These are phyloP conservation scores for Takifugu bimaculatus DNA, from an alignment of 2,113 vertebrate species.

Conservation along the genomic window DNA sequence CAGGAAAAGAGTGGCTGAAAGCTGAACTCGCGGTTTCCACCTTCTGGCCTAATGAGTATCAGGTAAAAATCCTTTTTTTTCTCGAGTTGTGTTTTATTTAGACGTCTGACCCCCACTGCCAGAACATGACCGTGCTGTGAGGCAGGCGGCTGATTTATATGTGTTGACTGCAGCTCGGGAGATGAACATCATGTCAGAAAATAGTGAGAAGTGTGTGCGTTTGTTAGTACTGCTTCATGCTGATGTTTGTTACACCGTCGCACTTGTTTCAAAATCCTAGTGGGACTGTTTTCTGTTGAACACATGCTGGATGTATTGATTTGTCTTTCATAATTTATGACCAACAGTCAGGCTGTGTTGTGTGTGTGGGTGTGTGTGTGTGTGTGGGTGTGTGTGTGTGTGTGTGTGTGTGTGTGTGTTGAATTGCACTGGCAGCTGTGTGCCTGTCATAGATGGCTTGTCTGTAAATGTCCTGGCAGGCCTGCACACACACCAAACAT, in stretches of 20 bases:
- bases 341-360: too few relatives aligned
- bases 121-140: conserved; percentile 27
- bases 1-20: conserved; percentile 87
- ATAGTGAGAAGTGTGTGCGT: conserved; percentile 13
- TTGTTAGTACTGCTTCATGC: too few relatives aligned
- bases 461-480: conserved; percentile 31
- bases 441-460: conserved; percentile 24
- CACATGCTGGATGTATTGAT: not conserved
- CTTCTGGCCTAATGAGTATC: conserved; percentile 98
- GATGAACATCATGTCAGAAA: conserved; percentile 49
- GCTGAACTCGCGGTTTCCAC: conserved; percentile 97
- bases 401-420: not conserved
- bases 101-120: too few relatives aligned
- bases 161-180: conserved; percentile 70
- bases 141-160: conserved; percentile 60
- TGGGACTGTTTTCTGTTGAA: not conserved
- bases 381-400: too few relatives aligned
- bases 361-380: not conserved
- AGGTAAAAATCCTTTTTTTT: conserved; percentile 77
- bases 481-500: conserved; percentile 36
- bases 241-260: not conserved
- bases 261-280: conserved; percentile 2
- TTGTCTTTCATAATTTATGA: too few relatives aligned
- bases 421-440: conserved; percentile 40
- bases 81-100: too few relatives aligned